Conservation (phyloP, 2,888 invertebrate genomes). For the Sympetrum striolatum region DNA sequence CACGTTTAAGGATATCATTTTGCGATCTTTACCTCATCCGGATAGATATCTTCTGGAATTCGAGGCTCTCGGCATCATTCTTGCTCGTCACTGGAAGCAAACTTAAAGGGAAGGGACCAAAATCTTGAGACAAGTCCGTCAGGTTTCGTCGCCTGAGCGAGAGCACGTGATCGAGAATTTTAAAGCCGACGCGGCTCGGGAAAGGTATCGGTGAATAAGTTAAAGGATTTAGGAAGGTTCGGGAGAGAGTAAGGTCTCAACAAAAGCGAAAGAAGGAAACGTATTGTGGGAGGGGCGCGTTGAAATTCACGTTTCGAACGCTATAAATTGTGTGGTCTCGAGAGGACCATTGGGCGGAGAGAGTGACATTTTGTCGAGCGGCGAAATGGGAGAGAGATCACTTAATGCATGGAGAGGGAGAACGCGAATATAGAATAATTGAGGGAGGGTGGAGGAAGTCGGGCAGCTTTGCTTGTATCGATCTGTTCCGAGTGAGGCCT, state of each 20-base stretch:
- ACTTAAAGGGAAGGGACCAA: background rate
- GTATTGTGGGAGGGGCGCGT: background rate
- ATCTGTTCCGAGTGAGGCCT: slow-evolving; percentile 9
- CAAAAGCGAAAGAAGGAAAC: background rate
- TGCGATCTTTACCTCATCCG: too few relatives aligned
- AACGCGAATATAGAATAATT: background rate
- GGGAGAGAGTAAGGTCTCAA: background rate
- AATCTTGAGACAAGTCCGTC: background rate
- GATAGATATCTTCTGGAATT: too few relatives aligned
- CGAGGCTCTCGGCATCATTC: too few relatives aligned
- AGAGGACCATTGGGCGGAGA: background rate
- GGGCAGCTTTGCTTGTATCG: slow-evolving; percentile 22
- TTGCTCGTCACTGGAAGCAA: background rate
- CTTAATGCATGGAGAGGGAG: background rate
- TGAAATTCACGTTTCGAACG: background rate
- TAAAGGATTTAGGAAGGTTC: background rate
- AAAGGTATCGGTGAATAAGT: background rate
- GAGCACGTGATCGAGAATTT: background rate
- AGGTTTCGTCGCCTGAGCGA: background rate
- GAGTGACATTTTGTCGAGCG: background rate
- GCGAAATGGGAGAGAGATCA: background rate
- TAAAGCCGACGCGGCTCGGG: background rate
- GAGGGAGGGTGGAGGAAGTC: slow-evolving; percentile 24
- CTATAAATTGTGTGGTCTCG: background rate
- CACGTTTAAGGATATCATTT: too few relatives aligned